These are phyloP conservation scores for Lochmaea crataegi DNA, from an alignment of 2,888 invertebrate genomes.

Conservation along the genomic window DNA sequence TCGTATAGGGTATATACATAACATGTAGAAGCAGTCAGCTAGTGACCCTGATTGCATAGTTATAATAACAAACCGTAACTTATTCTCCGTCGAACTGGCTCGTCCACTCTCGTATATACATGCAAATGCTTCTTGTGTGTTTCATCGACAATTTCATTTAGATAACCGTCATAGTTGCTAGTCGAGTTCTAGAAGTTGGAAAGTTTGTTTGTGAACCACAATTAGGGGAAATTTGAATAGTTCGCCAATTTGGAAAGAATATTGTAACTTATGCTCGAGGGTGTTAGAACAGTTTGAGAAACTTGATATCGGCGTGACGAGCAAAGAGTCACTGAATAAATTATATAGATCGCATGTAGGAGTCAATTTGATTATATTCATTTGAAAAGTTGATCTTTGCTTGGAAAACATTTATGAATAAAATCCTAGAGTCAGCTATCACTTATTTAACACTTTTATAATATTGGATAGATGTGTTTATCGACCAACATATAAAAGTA, in stretches of 20 bases:
- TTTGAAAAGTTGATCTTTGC: too few species aligned
- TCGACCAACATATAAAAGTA: too few species aligned
- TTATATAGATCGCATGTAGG: neutral
- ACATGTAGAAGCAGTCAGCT: constrained; percentile 19
- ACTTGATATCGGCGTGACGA: neutral
- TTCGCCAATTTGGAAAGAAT: constrained; percentile 23
- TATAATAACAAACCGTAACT: constrained; percentile 27
- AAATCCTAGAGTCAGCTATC: too few species aligned
- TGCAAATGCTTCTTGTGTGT: constrained; percentile 30
- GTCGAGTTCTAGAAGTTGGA: constrained; percentile 26
- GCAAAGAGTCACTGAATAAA: neutral
- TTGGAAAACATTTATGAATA: too few species aligned
- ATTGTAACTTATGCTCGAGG: constrained; percentile 18
- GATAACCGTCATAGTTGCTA: constrained; percentile 26
- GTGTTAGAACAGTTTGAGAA: constrained; percentile 20
- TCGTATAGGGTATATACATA: neutral
- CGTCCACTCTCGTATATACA: constrained; percentile 23
- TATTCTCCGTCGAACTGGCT: constrained; percentile 11
- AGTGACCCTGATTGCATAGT: constrained; percentile 15
- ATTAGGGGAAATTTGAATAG: constrained; percentile 28
- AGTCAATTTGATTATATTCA: too few species aligned
- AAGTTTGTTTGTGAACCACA: constrained; percentile 29
- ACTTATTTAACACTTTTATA: too few species aligned
- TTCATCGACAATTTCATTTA: constrained; percentile 30
- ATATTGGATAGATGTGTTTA: too few species aligned